Conservation (phyloP, 2,888 invertebrate genomes). For the Cancer borealis region DNA sequence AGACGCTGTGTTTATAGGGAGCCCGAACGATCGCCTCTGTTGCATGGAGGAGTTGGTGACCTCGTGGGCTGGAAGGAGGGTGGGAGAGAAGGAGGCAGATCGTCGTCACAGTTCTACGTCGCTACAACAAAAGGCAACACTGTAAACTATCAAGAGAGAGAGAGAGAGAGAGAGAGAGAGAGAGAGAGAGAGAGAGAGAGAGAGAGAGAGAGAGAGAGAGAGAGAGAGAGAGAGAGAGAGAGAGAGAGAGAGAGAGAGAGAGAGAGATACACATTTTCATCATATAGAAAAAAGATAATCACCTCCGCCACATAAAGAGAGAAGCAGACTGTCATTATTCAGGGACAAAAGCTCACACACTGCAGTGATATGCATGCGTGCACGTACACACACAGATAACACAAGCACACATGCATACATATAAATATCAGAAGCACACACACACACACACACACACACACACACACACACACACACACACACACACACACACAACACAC, state of each 20-base stretch:
- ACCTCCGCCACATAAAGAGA: not conserved
- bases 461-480: conserved; percentile 2
- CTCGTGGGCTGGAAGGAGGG: not conserved
- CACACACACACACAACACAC: conserved; percentile 42
- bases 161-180: conserved; percentile 20
- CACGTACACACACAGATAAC: conserved; percentile 38
- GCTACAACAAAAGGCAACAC: conserved; percentile 12
- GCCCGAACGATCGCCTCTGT: not conserved
- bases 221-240: not conserved
- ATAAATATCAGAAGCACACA: not conserved
- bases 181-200: conserved; percentile 10
- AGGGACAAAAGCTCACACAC: not conserved
- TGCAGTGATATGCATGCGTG: not conserved
- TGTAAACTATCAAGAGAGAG: not conserved
- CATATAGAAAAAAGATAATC: not conserved
- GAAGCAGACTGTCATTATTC: not conserved
- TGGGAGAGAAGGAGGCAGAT: not conserved
- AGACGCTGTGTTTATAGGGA: not conserved
- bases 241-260: not conserved
- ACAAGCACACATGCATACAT: conserved; percentile 10
- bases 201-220: not conserved
- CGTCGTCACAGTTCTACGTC: not conserved
- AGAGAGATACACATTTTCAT: not conserved
- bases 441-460: conserved; percentile 2
- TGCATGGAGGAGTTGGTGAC: not conserved